Conservation (phyloP, 2,113 vertebrate species). For the Orthonyx spaldingii region DNA sequence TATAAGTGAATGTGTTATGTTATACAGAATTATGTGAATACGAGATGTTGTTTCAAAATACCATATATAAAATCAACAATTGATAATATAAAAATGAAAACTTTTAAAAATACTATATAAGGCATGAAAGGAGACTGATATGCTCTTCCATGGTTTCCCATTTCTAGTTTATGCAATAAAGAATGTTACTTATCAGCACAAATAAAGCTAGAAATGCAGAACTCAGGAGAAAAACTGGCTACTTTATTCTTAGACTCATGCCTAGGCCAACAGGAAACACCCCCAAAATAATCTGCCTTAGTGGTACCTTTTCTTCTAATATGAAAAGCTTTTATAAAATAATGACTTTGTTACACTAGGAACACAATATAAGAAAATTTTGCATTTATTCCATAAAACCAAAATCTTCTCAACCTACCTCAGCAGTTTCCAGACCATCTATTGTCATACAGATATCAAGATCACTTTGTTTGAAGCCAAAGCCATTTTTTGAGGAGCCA, state of each 20-base stretch:
- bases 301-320: background rate
- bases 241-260: background rate
- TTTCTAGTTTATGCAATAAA: background rate
- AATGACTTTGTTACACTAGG: background rate
- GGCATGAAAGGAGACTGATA: background rate
- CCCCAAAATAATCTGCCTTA: background rate
- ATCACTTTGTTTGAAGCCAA: constrained; percentile 94
- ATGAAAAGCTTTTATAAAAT: background rate
- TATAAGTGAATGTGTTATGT: background rate
- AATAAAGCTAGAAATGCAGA: background rate
- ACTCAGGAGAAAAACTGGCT: background rate
- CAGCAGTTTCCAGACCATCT: constrained; percentile 83
- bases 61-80: background rate
- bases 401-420: constrained; percentile 67
- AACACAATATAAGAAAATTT: background rate
- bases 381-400: background rate
- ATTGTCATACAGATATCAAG: constrained; percentile 93
- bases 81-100: background rate
- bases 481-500: constrained; percentile 95
- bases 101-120: background rate
- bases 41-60: background rate
- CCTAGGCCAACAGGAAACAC: background rate
- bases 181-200: background rate
- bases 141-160: background rate
- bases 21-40: background rate